Evolutionary conservation across 2,888 invertebrate species (phyloP).

Genomic region (Drosophila macrospina): DNA sequence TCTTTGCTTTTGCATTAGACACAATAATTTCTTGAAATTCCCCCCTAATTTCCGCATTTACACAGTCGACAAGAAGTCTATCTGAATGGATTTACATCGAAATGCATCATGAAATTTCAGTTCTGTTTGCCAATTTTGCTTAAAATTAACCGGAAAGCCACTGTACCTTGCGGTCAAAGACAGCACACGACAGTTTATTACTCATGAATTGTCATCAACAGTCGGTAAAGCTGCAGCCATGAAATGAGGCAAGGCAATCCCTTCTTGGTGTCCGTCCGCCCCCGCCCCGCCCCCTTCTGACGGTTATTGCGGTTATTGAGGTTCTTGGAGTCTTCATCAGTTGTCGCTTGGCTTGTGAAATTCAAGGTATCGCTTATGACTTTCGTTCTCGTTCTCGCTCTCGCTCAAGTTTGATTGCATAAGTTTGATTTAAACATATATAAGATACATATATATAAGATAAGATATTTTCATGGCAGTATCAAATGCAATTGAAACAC

Average conservation of each 20-base stretch:
- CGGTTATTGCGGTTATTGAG: neutral
- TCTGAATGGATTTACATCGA: neutral
- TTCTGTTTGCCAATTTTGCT: neutral
- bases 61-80: neutral
- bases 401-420: neutral
- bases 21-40: too few relatives aligned
- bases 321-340: neutral
- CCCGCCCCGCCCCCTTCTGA: neutral
- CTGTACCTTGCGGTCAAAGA: constrained; percentile 2
- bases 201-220: neutral
- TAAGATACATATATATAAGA: neutral
- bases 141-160: constrained; percentile 3
- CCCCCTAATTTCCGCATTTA: neutral
- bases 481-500: constrained; percentile 5
- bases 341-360: neutral
- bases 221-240: neutral
- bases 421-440: constrained; percentile 2
- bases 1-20: too few relatives aligned
- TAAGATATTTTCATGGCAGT: constrained; percentile 4
- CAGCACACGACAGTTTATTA: neutral
- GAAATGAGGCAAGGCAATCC: neutral
- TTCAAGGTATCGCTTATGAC: neutral
- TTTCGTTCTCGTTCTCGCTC: too few relatives aligned
- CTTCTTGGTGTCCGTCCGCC: neutral
- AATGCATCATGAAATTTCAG: neutral